Base-by-base conservation (phyloP, 1,140 invertebrate genomes). In the Gryllus bimaculatus region DNA sequence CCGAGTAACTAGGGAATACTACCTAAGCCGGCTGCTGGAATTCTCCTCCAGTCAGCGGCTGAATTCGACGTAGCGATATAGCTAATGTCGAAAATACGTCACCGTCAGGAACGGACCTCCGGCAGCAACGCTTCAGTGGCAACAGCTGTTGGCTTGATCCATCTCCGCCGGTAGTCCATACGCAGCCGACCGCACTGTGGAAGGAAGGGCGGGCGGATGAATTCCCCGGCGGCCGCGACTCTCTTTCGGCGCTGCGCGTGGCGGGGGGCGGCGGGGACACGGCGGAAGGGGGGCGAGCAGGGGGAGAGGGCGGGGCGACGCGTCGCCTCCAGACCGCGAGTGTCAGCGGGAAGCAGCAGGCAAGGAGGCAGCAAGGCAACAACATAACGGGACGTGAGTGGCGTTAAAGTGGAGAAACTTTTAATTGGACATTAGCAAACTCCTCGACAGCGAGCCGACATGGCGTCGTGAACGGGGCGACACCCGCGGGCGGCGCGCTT, bases 381-480 rank as follows among this genome's bases (percentile, higher is more conserved):
- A 66, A 66, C 10, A 66, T 66, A 66, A 66, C 54, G 54, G 54
- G 54, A 66, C 54, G 54, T 66, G 54, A 66, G 54, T 66, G 54
- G 54, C 54, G 54, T 66, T 66, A 66, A 66, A 66, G 54, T 66
- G 54, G 18, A 66, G 54, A 66, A 66, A 66, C 54, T 66, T 66
- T 66, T 66, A 66, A 66, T 66, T 66, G 54, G 18, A 66, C 54
- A 66, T 66, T 66, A 66, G 54, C 54, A 66, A 66, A 66, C 54
- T 66, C 54, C 54, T 66, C 54, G 54, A 66, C 54, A 66, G 54
- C 54, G 54, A 66, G 7, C 26, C 54, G 54, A 66, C 54, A 66
- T 66, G 26, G 26, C 54, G 54, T 66, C 54, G 54, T 66, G 54
- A 66, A 66, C 54, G 54, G 10, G 10, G 54, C 54, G 54, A 66